Conservation (phyloP, 2,113 vertebrate genomes). For the Sarotherodon lohbergeri region DNA sequence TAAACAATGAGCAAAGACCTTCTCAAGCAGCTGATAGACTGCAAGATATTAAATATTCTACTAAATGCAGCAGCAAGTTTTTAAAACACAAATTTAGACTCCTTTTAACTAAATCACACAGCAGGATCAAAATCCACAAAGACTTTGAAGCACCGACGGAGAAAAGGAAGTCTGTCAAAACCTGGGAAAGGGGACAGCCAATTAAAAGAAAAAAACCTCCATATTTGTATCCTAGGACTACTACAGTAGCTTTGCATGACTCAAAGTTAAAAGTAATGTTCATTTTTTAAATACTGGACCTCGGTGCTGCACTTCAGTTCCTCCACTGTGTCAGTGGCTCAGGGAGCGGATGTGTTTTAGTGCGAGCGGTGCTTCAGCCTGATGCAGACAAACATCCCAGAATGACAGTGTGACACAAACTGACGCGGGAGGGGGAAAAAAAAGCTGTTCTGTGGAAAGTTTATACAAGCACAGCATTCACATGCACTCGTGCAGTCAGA, state of each 20-base stretch:
- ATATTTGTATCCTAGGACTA: background rate
- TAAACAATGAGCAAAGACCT: background rate
- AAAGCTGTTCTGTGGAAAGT: background rate
- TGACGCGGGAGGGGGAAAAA: background rate
- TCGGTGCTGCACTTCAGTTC: background rate
- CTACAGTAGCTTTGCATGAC: background rate
- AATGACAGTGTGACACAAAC: background rate
- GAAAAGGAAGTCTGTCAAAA: background rate
- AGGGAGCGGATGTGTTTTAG: background rate
- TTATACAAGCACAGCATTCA: background rate
- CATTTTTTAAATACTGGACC: no score
- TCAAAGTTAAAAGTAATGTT: background rate
- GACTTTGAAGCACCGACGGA: background rate
- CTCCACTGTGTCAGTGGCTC: background rate
- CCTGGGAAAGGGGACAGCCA: background rate
- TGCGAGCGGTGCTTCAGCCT: background rate
- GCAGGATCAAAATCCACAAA: background rate
- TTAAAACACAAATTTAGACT: background rate
- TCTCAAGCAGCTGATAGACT: background rate
- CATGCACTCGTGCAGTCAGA: background rate
- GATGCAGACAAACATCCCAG: background rate
- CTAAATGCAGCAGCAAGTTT: background rate
- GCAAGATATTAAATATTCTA: background rate
- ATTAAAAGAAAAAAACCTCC: background rate
- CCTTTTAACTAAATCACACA: background rate